Percentiles rank a stretch among this genome's conserved stretches.
Evolutionary conservation across 2,888 invertebrate species (phyloP).

Genomic region (Ommatoiulus sabulosus): DNA sequence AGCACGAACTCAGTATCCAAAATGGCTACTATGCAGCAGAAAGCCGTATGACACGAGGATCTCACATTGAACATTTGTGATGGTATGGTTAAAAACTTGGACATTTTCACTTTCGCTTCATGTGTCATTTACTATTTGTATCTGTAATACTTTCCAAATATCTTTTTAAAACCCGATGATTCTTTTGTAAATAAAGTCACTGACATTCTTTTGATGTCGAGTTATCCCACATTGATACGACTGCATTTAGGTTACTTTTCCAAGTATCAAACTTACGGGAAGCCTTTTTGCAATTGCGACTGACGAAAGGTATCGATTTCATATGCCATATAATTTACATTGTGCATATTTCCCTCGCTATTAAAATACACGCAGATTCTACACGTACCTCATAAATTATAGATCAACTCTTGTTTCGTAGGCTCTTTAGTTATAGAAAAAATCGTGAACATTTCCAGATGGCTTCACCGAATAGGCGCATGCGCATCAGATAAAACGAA

Average conservation of each 20-base stretch:
- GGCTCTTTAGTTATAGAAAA: not conserved
- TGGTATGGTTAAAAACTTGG: too few relatives aligned
- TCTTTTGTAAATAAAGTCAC: not conserved
- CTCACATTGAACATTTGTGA: too few relatives aligned
- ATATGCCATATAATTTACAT: not conserved
- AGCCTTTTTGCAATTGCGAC: not conserved
- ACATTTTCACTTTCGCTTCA: too few relatives aligned
- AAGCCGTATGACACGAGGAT: too few relatives aligned
- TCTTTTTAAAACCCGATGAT: too few relatives aligned
- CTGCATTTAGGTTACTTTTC: not conserved
- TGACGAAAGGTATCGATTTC: not conserved
- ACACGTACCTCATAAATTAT: not conserved
- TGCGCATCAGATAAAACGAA: not conserved
- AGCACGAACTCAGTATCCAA: too few relatives aligned
- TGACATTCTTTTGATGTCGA: not conserved
- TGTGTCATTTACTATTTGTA: too few relatives aligned
- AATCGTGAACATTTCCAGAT: slow-evolving; percentile 1
- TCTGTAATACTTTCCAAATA: too few relatives aligned
- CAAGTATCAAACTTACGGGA: not conserved
- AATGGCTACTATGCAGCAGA: too few relatives aligned
- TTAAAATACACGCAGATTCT: slow-evolving; percentile 14
- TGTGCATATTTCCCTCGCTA: not conserved
- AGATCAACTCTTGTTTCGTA: slow-evolving; percentile 1
- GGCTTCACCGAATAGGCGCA: not conserved
- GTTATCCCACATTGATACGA: not conserved